A percentile compares a stretch with the other conserved stretches of the same genome.
phyloP scores from a whole-genome alignment of 2,113 vertebrate genomes.

The Caloenas nicobarica region DNA sequence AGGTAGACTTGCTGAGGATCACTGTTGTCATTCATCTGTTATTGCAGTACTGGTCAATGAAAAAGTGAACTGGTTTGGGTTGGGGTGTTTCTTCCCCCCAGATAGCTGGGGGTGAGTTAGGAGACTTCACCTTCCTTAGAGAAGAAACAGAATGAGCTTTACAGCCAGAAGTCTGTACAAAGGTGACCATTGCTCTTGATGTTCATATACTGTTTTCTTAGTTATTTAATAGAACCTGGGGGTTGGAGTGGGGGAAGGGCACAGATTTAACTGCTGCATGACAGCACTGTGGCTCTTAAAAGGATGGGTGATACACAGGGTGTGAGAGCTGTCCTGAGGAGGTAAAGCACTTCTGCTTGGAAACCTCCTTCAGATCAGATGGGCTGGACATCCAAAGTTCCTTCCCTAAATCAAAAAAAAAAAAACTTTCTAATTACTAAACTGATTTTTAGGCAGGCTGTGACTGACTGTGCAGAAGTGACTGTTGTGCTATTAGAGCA shows the following conservation, averaged over 20 bases:
- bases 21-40: fast-evolving
- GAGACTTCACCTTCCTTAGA: neutral
- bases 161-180: neutral
- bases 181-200: neutral
- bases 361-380: neutral
- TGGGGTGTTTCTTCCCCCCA: fast-evolving
- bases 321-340: neutral
- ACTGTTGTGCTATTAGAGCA: neutral
- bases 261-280: neutral
- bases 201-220: neutral
- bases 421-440: neutral
- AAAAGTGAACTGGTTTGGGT: neutral
- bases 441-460: neutral
- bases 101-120: neutral
- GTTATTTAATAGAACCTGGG: neutral
- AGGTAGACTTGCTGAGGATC: neutral
- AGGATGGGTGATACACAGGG: neutral
- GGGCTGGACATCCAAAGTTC: neutral
- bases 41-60: neutral
- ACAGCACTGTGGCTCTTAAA: neutral
- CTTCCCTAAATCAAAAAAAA: neutral
- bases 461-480: neutral
- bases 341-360: neutral
- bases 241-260: neutral
- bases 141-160: neutral